Evolutionary conservation across 2,797 vertebrate genomes (phyloP).

Genomic region (Ibycter americanus): DNA sequence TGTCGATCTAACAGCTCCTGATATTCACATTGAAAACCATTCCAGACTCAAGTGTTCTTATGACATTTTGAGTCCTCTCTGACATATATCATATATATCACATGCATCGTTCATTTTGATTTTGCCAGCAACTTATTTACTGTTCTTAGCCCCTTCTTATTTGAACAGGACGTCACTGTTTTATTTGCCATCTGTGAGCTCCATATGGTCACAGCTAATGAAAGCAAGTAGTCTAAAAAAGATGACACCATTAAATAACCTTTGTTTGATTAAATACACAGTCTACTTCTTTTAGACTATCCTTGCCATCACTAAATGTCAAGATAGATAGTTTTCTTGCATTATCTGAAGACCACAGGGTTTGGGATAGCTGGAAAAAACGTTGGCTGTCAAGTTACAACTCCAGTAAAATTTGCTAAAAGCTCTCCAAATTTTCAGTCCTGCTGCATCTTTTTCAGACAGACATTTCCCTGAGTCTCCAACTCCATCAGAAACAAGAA

Average conservation of each 20-base stretch:
- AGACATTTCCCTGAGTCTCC: not conserved
- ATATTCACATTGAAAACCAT: not conserved
- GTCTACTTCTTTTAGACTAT: constrained; percentile 20
- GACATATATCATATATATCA: not conserved
- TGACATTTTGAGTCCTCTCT: not conserved
- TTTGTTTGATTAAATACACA: constrained; percentile 45
- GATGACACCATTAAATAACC: constrained; percentile 65
- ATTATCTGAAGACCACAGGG: not conserved
- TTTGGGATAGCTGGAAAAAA: not conserved
- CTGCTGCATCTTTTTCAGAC: not conserved
- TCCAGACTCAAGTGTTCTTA: not conserved
- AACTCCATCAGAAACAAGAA: not conserved
- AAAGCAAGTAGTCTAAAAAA: constrained; percentile 71
- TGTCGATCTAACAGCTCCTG: not conserved
- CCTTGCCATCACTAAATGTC: constrained; percentile 18
- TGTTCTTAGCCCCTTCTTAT: constrained; percentile 55
- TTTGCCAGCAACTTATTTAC: constrained; percentile 56
- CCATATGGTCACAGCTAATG: constrained; percentile 76
- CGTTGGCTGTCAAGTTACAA: not conserved
- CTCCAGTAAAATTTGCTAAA: not conserved
- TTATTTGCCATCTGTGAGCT: constrained; percentile 78
- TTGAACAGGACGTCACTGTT: constrained; percentile 68
- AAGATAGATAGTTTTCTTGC: not conserved
- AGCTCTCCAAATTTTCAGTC: not conserved
- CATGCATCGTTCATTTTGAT: constrained; percentile 42